Evolutionary conservation across 1,140 invertebrate species (phyloP).

Genomic region (Drosophila kurseongensis): DNA sequence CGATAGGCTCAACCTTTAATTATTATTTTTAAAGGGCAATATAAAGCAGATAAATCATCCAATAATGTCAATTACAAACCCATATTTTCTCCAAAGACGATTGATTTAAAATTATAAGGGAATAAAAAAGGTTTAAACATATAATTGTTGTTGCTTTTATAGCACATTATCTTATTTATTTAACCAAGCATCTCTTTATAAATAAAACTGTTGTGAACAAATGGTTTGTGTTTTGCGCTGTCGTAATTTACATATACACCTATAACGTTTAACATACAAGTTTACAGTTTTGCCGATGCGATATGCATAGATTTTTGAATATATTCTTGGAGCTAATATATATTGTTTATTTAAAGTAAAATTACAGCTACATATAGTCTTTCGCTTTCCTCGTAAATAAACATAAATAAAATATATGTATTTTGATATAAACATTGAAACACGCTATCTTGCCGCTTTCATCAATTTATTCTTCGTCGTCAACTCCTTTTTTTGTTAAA

Average conservation of each 20-base stretch:
- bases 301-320: slow-evolving; percentile 8
- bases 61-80: no score
- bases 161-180: slow-evolving; percentile 57
- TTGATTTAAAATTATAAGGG: no score
- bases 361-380: slow-evolving; percentile 68
- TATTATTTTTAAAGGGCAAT: no score
- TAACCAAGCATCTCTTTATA: slow-evolving; percentile 44
- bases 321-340: slow-evolving; percentile 15
- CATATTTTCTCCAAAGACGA: no score
- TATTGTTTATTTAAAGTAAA: slow-evolving; percentile 45
- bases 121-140: no score
- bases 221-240: slow-evolving; percentile 27
- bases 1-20: no score
- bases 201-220: slow-evolving; percentile 60
- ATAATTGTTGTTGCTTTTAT: slow-evolving; percentile 21
- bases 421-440: slow-evolving; percentile 46
- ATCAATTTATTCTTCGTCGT: slow-evolving; percentile 53
- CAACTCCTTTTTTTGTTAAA: slow-evolving; percentile 44
- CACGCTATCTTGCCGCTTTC: slow-evolving; percentile 45
- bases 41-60: no score
- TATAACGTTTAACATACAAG: slow-evolving; percentile 41
- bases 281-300: slow-evolving; percentile 25
- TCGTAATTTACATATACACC: slow-evolving; percentile 33
- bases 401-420: slow-evolving; percentile 38
- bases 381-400: slow-evolving; percentile 55